phyloP scores from a whole-genome alignment of 2,888 invertebrate species.

The Eupithecia inturbata region DNA sequence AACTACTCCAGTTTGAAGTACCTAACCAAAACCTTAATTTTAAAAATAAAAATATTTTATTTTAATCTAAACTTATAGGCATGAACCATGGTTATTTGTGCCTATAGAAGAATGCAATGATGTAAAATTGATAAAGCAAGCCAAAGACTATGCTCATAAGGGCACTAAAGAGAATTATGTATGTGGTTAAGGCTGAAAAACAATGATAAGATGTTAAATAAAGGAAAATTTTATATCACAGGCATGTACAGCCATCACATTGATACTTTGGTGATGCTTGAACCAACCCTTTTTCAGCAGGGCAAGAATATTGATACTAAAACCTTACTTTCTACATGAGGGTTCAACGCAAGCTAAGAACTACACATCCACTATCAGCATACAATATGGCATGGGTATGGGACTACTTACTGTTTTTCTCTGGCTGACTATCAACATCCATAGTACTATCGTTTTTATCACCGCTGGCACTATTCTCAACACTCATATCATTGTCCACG shows the following conservation, averaged over 20 bases:
- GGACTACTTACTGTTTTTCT: slow-evolving; percentile 49
- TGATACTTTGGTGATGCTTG: not conserved
- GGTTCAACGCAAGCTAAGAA: not conserved
- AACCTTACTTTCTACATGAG: not conserved
- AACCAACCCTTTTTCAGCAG: not conserved
- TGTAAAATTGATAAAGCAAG: not conserved
- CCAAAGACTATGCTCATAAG: not conserved
- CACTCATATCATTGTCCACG: slow-evolving; percentile 63
- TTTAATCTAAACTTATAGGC: not conserved
- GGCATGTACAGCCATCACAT: no score
- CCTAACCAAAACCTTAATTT: no score
- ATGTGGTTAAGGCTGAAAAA: no score
- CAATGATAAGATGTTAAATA: no score
- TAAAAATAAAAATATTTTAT: not conserved
- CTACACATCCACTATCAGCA: not conserved
- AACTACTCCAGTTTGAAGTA: no score
- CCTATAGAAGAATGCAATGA: not conserved
- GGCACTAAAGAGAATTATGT: no score
- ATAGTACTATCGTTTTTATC: slow-evolving; percentile 46
- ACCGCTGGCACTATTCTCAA: slow-evolving; percentile 53
- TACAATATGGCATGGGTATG: not conserved
- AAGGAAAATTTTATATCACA: no score
- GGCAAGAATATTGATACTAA: not conserved
- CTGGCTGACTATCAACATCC: slow-evolving; percentile 49
- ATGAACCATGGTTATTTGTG: not conserved